phyloP scores from a whole-genome alignment of 1,140 invertebrate species.

The Piezodorus guildinii region DNA sequence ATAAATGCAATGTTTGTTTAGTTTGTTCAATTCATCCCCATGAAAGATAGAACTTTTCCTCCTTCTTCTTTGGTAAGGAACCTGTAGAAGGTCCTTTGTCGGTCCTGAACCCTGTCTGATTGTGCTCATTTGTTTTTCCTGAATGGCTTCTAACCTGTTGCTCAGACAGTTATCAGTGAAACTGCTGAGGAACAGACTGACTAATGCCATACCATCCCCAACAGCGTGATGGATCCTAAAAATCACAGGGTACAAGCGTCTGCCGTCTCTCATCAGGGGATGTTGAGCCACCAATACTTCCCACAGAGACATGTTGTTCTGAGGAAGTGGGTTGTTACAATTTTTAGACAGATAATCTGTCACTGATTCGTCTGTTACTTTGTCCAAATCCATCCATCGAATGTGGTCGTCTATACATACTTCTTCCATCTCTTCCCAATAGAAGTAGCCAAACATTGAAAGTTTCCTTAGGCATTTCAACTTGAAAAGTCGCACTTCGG shows the following conservation, averaged over 20 bases:
- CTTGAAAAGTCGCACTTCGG: conserved; percentile 30
- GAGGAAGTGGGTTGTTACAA: conserved; percentile 35
- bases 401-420: conserved; percentile 35
- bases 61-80: no score
- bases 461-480: conserved; percentile 36
- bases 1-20: conserved; percentile 5
- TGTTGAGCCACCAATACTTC: conserved; percentile 39
- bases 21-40: neutral
- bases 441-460: conserved; percentile 38
- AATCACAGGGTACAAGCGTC: conserved; percentile 34
- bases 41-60: neutral
- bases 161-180: neutral
- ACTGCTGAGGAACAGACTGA: conserved; percentile 33
- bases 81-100: neutral
- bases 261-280: conserved; percentile 29
- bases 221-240: conserved; percentile 42
- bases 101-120: neutral
- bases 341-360: conserved; percentile 34
- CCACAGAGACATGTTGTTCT: conserved; percentile 37
- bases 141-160: neutral
- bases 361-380: conserved; percentile 31
- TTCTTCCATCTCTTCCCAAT: conserved; percentile 35
- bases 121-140: conserved; percentile 2
- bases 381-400: conserved; percentile 33
- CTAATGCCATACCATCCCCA: conserved; percentile 39